phyloP scores from a whole-genome alignment of 2,113 vertebrate species.

The Scomber japonicus region DNA sequence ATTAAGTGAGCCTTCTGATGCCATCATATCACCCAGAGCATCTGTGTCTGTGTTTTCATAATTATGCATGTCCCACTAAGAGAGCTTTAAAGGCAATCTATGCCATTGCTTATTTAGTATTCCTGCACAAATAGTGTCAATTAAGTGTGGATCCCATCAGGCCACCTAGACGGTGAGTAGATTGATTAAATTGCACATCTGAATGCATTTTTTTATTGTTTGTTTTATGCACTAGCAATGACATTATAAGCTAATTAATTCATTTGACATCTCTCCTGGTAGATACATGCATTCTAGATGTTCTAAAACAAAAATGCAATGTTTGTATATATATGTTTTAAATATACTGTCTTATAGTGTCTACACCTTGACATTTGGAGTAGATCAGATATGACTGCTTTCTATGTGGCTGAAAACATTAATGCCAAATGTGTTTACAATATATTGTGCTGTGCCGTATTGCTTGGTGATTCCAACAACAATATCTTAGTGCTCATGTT shows the following conservation, averaged over 20 bases:
- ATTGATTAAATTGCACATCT: slow-evolving; percentile 67
- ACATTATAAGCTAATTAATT: slow-evolving; percentile 36
- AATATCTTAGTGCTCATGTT: not conserved
- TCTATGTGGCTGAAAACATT: not conserved
- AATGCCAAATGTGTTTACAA: not conserved
- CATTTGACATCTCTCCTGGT: slow-evolving; percentile 3
- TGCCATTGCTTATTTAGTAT: slow-evolving; percentile 68
- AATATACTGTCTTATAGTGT: not conserved
- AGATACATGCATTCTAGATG: not conserved
- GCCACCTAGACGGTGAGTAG: slow-evolving; percentile 52
- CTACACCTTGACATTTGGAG: slow-evolving; percentile 14
- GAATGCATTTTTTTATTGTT: slow-evolving; percentile 47
- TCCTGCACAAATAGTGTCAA: slow-evolving; percentile 69
- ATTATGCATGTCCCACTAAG: slow-evolving; percentile 71
- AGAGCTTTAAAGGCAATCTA: slow-evolving; percentile 71
- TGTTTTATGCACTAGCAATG: slow-evolving; percentile 37
- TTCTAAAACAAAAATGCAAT: not conserved
- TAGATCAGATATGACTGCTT: not conserved
- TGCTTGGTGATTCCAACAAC: not conserved
- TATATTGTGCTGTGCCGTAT: not conserved
- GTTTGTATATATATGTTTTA: not conserved
- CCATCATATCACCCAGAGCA: slow-evolving; percentile 74
- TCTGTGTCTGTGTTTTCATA: slow-evolving; percentile 74
- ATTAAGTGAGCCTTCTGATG: slow-evolving; percentile 76
- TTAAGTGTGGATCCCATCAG: slow-evolving; percentile 65